Conservation (phyloP, 2,113 vertebrate genomes). For the Mormoops blainvillei region DNA sequence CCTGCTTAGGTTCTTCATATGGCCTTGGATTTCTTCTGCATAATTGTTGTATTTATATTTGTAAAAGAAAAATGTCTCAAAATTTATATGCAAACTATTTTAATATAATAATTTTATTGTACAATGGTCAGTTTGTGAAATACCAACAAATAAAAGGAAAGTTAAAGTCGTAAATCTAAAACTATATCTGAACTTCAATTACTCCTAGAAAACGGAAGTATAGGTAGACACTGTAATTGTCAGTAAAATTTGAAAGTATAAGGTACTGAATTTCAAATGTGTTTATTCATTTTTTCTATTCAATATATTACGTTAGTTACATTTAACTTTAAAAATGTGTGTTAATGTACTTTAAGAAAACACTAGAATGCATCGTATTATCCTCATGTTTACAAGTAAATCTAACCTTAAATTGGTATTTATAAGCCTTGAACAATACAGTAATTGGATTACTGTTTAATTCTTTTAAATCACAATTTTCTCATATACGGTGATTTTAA, state of each 20-base stretch:
- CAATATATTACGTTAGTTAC: neutral
- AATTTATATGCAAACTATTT: neutral
- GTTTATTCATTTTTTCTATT: neutral
- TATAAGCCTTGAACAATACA: neutral
- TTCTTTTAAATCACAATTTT: conserved; percentile 29
- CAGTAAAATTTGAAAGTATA: conserved; percentile 41
- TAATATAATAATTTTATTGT: neutral
- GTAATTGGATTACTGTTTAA: neutral
- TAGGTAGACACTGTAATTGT: conserved; percentile 33
- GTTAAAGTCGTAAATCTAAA: conserved; percentile 49
- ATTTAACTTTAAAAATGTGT: neutral
- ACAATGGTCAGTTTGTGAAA: neutral
- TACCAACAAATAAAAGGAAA: conserved; percentile 27
- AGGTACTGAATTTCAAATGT: conserved; percentile 10
- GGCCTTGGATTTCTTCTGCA: neutral
- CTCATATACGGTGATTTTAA: neutral
- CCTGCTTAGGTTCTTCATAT: neutral
- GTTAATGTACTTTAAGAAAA: neutral
- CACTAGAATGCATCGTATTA: neutral
- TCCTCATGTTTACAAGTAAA: neutral
- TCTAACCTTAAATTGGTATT: neutral
- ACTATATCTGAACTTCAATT: conserved; percentile 53
- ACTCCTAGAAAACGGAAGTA: conserved; percentile 35
- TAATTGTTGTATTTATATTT: neutral
- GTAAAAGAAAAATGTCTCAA: neutral